These are phyloP conservation scores for Eucera pruinosa DNA, from an alignment of 2,888 invertebrate genomes.

Conservation along the genomic window DNA sequence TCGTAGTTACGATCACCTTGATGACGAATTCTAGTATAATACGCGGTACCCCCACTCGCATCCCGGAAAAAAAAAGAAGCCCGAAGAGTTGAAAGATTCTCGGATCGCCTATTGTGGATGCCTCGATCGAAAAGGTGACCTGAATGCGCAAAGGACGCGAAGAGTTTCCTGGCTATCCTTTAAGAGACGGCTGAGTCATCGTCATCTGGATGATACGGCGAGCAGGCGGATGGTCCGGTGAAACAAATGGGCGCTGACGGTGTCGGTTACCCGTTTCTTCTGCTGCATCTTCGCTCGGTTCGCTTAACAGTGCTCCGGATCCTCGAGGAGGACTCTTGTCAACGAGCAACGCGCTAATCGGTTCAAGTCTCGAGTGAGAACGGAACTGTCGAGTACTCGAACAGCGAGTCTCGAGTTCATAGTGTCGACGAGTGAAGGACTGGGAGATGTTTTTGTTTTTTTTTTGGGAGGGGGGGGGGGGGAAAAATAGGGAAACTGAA, in stretches of 20 bases:
- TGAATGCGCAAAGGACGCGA: neutral
- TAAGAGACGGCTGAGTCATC: constrained; percentile 31
- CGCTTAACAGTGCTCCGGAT: neutral
- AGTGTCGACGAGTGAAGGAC: constrained; percentile 5
- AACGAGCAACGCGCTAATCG: neutral
- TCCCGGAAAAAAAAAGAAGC: too few relatives aligned
- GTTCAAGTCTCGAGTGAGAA: neutral
- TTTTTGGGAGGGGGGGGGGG: too few relatives aligned
- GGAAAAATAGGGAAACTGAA: too few relatives aligned
- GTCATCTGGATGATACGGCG: constrained; percentile 20
- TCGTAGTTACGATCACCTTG: neutral
- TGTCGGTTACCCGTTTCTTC: constrained; percentile 16
- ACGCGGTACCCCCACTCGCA: neutral
- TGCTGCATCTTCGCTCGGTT: neutral
- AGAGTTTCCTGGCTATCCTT: neutral
- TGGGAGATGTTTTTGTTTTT: too few relatives aligned
- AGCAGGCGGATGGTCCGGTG: constrained; percentile 1
- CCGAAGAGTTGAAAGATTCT: neutral
- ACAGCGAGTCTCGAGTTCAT: constrained; percentile 14
- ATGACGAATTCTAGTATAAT: neutral
- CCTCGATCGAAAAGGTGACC: constrained; percentile 12
- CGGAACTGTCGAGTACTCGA: neutral
- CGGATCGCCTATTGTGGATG: neutral
- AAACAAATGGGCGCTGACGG: constrained; percentile 33
- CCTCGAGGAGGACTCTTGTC: constrained; percentile 1